These are phyloP conservation scores for Papilio gigon DNA, from an alignment of 2,888 invertebrate species.

Conservation along the genomic window DNA sequence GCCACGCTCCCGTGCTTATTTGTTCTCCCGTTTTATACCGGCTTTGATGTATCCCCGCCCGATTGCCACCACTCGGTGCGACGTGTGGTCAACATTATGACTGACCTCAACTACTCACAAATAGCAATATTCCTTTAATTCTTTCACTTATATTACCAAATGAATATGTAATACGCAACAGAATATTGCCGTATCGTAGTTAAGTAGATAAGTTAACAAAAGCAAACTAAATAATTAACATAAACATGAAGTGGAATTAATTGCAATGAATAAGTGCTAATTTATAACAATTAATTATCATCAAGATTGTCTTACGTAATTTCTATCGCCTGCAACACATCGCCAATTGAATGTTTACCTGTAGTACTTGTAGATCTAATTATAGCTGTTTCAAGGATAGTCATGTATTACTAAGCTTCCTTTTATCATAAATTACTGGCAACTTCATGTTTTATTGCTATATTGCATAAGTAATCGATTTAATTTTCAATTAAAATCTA, in stretches of 20 bases:
- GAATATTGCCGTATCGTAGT: not conserved
- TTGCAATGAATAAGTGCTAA: conserved; percentile 3
- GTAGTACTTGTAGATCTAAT: conserved; percentile 21
- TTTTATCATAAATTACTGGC: conserved; percentile 9
- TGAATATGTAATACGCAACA: not conserved
- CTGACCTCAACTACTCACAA: conserved; percentile 1
- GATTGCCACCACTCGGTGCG: conserved; percentile 8
- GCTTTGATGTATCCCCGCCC: conserved; percentile 31
- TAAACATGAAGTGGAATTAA: conserved; percentile 1
- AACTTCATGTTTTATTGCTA: not conserved
- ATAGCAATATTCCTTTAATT: not conserved
- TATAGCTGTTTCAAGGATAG: conserved; percentile 6
- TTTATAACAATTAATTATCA: conserved; percentile 20
- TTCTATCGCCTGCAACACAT: conserved; percentile 13
- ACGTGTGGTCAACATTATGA: conserved; percentile 9
- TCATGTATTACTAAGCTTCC: conserved; percentile 17
- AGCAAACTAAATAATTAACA: conserved; percentile 1
- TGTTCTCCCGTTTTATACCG: conserved; percentile 30
- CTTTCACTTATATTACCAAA: not conserved
- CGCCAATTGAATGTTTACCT: conserved; percentile 24
- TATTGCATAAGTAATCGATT: not conserved
- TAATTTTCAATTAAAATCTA: not conserved
- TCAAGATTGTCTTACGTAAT: conserved; percentile 20
- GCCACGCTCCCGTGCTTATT: conserved; percentile 51
- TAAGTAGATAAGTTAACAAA: not conserved